phyloP scores from a whole-genome alignment of 2,888 invertebrate species.

The Caenorhabditis sp. region DNA sequence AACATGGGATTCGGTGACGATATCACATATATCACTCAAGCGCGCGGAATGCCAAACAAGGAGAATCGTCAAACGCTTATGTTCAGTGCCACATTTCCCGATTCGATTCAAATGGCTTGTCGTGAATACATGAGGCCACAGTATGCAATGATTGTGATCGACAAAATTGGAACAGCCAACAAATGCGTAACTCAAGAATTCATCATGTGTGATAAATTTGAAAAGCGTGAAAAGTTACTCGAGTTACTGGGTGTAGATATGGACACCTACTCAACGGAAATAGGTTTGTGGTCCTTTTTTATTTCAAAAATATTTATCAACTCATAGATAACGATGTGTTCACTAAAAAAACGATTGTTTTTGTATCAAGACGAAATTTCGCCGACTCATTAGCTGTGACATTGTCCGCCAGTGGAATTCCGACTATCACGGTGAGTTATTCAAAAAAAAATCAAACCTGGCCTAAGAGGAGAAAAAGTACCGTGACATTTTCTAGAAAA shows the following conservation, averaged over 20 bases:
- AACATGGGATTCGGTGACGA: slow-evolving; percentile 74
- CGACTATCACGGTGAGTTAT: slow-evolving; percentile 75
- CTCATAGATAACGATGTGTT: slow-evolving; percentile 44
- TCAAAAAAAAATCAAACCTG: too few species aligned
- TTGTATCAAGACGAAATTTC: slow-evolving; percentile 87
- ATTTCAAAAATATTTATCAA: slow-evolving; percentile 8
- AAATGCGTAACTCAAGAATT: slow-evolving; percentile 83
- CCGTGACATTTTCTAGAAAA: too few species aligned
- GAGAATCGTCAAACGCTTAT: slow-evolving; percentile 44
- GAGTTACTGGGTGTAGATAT: slow-evolving; percentile 76
- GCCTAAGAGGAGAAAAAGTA: too few species aligned
- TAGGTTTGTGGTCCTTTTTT: too few species aligned
- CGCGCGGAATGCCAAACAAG: slow-evolving; percentile 25
- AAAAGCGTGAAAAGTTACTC: slow-evolving; percentile 81
- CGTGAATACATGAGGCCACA: slow-evolving; percentile 78
- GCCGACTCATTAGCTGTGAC: slow-evolving; percentile 88
- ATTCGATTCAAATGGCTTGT: slow-evolving; percentile 81
- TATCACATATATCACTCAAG: slow-evolving; percentile 19
- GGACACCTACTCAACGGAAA: slow-evolving; percentile 26
- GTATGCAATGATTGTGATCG: slow-evolving; percentile 88
- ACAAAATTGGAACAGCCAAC: slow-evolving; percentile 91
- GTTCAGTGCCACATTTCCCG: slow-evolving; percentile 79
- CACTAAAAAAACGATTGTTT: slow-evolving; percentile 77
- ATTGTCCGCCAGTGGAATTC: slow-evolving; percentile 80
- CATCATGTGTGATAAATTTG: slow-evolving; percentile 74